phyloP scores from a whole-genome alignment of 2,797 vertebrate genomes.

The Pangasius mekongensis region DNA sequence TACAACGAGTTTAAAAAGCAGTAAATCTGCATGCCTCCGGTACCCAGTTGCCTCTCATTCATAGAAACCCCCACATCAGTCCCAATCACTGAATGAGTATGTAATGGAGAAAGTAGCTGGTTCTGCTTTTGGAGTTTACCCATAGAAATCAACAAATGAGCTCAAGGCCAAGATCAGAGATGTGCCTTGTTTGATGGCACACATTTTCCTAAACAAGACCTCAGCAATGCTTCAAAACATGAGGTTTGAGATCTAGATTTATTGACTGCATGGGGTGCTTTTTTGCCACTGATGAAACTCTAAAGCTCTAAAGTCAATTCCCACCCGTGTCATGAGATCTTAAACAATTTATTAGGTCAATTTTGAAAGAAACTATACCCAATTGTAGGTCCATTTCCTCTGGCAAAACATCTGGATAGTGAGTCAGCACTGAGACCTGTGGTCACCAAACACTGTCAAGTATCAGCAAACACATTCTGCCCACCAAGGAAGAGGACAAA shows the following conservation, averaged over 20 bases:
- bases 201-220: slow-evolving; percentile 28
- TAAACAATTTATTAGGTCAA: slow-evolving; percentile 30
- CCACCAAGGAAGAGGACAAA: slow-evolving; percentile 23
- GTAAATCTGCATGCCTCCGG: not conserved
- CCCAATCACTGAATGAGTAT: slow-evolving; percentile 6
- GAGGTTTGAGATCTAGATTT: not conserved
- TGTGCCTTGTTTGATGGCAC: slow-evolving; percentile 1
- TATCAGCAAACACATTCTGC: slow-evolving; percentile 37
- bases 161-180: slow-evolving; percentile 29
- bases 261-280: not conserved
- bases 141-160: slow-evolving; percentile 24
- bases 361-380: slow-evolving; percentile 56
- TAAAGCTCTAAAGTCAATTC: not conserved
- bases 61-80: not conserved
- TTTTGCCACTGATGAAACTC: not conserved
- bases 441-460: slow-evolving; percentile 54
- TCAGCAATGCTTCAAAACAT: not conserved
- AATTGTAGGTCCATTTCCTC: slow-evolving; percentile 61
- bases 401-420: slow-evolving; percentile 52
- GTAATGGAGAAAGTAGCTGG: slow-evolving; percentile 20
- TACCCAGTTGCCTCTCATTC: not conserved
- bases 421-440: slow-evolving; percentile 53
- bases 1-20: not conserved
- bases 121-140: slow-evolving; percentile 18
- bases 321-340: not conserved